These are phyloP conservation scores for Vireo altiloquus DNA, from an alignment of 2,113 vertebrate genomes.

Conservation along the genomic window DNA sequence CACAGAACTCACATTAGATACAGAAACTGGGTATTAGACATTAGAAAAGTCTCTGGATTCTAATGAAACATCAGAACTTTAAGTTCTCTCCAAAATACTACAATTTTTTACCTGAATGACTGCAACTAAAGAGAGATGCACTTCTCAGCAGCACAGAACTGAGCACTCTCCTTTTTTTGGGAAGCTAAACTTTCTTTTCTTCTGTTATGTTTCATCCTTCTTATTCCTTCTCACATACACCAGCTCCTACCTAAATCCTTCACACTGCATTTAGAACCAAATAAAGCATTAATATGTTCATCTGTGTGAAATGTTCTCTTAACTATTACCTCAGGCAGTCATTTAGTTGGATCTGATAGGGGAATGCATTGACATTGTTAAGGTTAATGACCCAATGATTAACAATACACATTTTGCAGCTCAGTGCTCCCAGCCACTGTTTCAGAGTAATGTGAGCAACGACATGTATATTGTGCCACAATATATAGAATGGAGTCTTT, in stretches of 20 bases:
- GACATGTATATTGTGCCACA: slow-evolving; percentile 19
- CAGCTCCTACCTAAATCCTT: slow-evolving; percentile 70
- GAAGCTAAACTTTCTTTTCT: background rate
- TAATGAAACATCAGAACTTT: background rate
- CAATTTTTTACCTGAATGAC: background rate
- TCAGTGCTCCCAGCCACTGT: slow-evolving; percentile 61
- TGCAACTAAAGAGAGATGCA: background rate
- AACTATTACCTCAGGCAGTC: slow-evolving; percentile 70
- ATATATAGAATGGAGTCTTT: background rate
- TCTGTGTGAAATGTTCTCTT: slow-evolving; percentile 72
- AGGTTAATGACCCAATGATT: slow-evolving; percentile 79
- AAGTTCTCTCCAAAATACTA: background rate
- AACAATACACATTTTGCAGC: slow-evolving; percentile 73
- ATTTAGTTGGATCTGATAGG: slow-evolving; percentile 68
- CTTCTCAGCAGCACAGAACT: background rate
- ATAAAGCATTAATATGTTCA: slow-evolving; percentile 77
- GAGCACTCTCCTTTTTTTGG: background rate
- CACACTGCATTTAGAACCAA: slow-evolving; percentile 77
- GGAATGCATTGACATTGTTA: slow-evolving; percentile 78
- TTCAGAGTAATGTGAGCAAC: slow-evolving; percentile 51
- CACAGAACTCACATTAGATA: background rate
- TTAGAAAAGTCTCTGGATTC: background rate
- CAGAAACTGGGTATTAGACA: background rate
- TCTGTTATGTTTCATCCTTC: slow-evolving; percentile 4
- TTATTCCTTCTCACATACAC: slow-evolving; percentile 34